Base-by-base conservation (phyloP, 2,797 vertebrate genomes). In the Crax fasciolata region DNA sequence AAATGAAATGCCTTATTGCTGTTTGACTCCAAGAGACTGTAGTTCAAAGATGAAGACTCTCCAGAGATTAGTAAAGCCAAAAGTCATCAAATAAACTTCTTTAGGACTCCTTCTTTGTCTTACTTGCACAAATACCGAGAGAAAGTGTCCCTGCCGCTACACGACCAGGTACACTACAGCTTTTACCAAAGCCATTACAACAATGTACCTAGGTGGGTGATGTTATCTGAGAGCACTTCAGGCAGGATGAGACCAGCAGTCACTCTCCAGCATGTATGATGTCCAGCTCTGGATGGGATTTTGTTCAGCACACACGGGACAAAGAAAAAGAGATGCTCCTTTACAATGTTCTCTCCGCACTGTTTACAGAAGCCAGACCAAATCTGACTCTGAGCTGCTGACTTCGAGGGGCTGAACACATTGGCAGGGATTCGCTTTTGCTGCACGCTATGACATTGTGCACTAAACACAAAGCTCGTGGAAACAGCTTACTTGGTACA, bases 301-400 rank as follows among this genome's bases (percentile, higher is more conserved):
- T 81, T 72, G 3, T 58, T 73, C 51, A 76, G 20, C 30, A 82
- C 25, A 51, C 0, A 0, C 11, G 2, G 6, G 43, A 20, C 2
- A 61, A 77, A 72, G 10, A 84, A 61, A 25, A 85, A 35, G 85
- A 74, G 13, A 32, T 51, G 13, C 23, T 75, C 75, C 28, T 49
- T 71, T 19, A 32, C 3, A 41, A 5, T 5, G 3, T 18, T 68
- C 4, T 6, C 41, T 65, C 25, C 23, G 82, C 5, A 8, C 38
- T 63, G 11, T 87, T 67, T 66, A 18, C 17, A 62, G 8, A 58
- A 39, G 23, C 58, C 52, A 80, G n/a, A 58, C 14, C 39, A 92
- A 87, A 87, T 30, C n/a, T 18, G 19, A 44, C 25, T 75, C 27
- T 13, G 49, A n/a, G 23, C 16, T 73, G 15, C 35, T 32, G 23